Conservation (phyloP, 2,888 invertebrate genomes). For the Rhyacophila evoluta region DNA sequence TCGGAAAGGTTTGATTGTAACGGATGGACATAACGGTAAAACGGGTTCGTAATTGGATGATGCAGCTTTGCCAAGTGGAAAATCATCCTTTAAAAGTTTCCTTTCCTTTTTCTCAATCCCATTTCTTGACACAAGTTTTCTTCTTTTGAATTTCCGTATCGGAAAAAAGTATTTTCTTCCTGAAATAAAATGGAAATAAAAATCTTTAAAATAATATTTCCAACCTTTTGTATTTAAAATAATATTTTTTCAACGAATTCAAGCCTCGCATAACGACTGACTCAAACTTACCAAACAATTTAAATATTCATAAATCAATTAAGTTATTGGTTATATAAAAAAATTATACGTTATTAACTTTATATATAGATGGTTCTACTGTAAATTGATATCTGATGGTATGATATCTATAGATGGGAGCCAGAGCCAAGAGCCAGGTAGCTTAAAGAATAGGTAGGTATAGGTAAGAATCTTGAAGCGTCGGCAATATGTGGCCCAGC, state of each 20-base stretch:
- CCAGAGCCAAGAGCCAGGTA: too few relatives aligned
- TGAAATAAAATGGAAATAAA: neutral
- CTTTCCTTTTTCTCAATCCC: neutral
- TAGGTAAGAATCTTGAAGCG: too few relatives aligned
- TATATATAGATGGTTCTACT: too few relatives aligned
- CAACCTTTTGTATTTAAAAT: neutral
- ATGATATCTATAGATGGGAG: too few relatives aligned
- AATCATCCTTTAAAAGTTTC: slow-evolving; percentile 7
- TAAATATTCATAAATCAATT: too few relatives aligned
- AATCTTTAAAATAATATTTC: neutral
- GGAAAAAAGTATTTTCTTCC: neutral
- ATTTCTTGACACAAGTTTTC: neutral
- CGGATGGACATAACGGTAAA: slow-evolving; percentile 22
- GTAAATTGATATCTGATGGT: too few relatives aligned
- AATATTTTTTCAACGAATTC: neutral
- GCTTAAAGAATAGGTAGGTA: too few relatives aligned
- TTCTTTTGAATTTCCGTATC: neutral
- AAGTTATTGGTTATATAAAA: too few relatives aligned
- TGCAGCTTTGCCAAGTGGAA: slow-evolving; percentile 12
- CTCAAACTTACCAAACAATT: too few relatives aligned
- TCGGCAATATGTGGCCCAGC: too few relatives aligned
- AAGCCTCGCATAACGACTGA: too few relatives aligned
- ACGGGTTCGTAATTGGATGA: slow-evolving; percentile 13
- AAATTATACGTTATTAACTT: too few relatives aligned
- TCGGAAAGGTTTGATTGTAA: slow-evolving; percentile 22